These are phyloP conservation scores for Protonemura montana DNA, from an alignment of 2,888 invertebrate species.

Conservation along the genomic window DNA sequence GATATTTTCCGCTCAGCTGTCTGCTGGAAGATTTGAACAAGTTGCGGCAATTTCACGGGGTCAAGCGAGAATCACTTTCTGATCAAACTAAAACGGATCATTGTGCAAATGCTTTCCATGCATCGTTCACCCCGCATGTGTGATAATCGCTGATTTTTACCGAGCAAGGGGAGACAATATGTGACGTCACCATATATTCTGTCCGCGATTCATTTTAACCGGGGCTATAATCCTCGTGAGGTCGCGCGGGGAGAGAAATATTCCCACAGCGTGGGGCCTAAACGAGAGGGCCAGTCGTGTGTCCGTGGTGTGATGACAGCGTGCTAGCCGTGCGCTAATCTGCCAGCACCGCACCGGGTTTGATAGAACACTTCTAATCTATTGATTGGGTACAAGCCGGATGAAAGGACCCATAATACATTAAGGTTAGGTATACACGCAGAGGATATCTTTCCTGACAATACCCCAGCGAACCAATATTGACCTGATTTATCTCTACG, in stretches of 20 bases:
- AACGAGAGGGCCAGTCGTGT: too few relatives aligned
- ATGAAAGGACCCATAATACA: background rate
- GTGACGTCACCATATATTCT: conserved; percentile 44
- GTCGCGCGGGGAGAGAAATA: conserved; percentile 28
- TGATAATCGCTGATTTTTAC: conserved; percentile 15
- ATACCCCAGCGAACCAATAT: conserved; percentile 44
- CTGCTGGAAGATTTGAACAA: background rate
- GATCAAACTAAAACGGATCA: conserved; percentile 31
- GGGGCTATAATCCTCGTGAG: conserved; percentile 39
- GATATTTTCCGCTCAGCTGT: conserved; percentile 14
- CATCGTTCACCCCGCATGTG: background rate
- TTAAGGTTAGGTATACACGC: conserved; percentile 8
- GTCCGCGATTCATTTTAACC: conserved; percentile 43
- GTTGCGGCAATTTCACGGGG: conserved; percentile 16
- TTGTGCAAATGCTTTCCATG: background rate
- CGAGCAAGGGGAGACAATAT: background rate
- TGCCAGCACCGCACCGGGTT: background rate
- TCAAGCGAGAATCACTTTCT: conserved; percentile 14
- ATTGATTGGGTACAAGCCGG: background rate
- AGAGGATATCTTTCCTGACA: conserved; percentile 20
- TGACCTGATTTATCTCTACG: conserved; percentile 44
- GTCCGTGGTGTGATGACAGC: too few relatives aligned
- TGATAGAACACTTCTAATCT: background rate
- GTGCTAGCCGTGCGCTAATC: background rate
- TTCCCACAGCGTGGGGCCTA: conserved; percentile 40